phyloP scores from a whole-genome alignment of 2,113 vertebrate genomes.

The Pseudopipra pipra region DNA sequence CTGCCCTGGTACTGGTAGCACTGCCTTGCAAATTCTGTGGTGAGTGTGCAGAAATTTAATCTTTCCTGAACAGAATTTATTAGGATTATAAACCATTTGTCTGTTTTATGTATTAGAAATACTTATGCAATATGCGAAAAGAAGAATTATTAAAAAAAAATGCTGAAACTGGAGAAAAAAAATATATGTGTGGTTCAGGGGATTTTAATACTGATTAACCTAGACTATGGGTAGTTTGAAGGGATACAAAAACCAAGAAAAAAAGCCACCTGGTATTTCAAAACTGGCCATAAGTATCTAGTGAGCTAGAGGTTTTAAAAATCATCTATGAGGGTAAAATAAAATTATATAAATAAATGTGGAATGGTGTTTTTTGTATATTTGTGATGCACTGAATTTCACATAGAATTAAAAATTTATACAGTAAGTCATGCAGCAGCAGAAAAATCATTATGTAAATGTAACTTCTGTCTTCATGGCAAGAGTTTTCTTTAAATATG shows the following conservation, averaged over 20 bases:
- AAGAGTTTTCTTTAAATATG: slow-evolving; percentile 35
- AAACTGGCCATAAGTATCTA: not conserved
- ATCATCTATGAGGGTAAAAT: not conserved
- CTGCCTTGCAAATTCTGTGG: not conserved
- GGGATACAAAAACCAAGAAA: not conserved
- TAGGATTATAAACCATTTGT: slow-evolving; percentile 14
- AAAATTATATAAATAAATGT: not conserved
- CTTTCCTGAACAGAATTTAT: not conserved
- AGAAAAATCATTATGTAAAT: slow-evolving; percentile 49
- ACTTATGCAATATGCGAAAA: not conserved
- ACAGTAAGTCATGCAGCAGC: not conserved
- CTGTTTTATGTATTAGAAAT: not conserved
- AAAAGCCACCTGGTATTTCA: not conserved
- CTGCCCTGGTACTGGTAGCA: not conserved
- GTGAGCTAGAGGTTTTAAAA: not conserved
- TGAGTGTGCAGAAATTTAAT: slow-evolving; percentile 12
- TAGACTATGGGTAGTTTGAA: not conserved
- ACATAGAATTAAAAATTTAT: slow-evolving; percentile 47
- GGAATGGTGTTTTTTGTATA: not conserved
- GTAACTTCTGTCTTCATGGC: slow-evolving; percentile 17
- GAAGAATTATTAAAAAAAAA: not conserved
- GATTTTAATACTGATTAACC: not conserved
- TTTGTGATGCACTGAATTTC: slow-evolving; percentile 15
- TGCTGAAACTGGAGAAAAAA: not conserved
- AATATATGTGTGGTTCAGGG: not conserved